Evolutionary conservation across 2,113 vertebrate genomes (phyloP), one percentile per base, ranked within the genome.

Genomic region (Saccopteryx bilineata): DNA sequence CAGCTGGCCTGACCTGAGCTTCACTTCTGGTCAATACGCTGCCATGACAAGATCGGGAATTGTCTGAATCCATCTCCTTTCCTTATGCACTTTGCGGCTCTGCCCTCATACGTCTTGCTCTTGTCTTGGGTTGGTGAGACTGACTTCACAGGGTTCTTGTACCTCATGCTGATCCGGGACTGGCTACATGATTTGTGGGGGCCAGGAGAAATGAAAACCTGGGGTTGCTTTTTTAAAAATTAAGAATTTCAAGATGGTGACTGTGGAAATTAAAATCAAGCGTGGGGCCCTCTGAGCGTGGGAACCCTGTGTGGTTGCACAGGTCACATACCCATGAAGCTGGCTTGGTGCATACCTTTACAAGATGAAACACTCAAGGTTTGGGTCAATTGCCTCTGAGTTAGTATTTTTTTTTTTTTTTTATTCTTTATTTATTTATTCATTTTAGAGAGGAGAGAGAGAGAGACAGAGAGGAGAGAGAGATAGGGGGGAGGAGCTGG

Each of bases 201-300:
- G 14, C 58, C 0, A 4, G 50, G 12, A 23, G n/a, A 56, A 65
- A 26, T 31, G 72, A 93, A 71, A 84, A 39, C 13, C 9, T 11
- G 13, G 52, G 48, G 4, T 9, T 12, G 33, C 9, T 39, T 60
- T 58, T 33, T 81, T 31, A 46, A 65, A 82, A 63, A 48, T 71
- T 48, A 61, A 66, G 66, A 56, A 75, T 85, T 91, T 88, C 54
- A 58, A 86, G 48, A 76, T 15, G n/a, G 28, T 26, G 26, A 63
- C 19, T 0, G 13, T 31, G 9, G 46, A 68, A 39, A 28, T 90
- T 91, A 28, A 60, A 58, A 9, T 28, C 7, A 33, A 71, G 26
- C 8, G 2, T 0, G 3, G 31, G 17, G 6, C 5, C 0, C 1
- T 56, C 54, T 52, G 24, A 65, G 52, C 7, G 12, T 4, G 21